phyloP scores from a whole-genome alignment of 2,888 invertebrate genomes.

The Osmoderma eremita region DNA sequence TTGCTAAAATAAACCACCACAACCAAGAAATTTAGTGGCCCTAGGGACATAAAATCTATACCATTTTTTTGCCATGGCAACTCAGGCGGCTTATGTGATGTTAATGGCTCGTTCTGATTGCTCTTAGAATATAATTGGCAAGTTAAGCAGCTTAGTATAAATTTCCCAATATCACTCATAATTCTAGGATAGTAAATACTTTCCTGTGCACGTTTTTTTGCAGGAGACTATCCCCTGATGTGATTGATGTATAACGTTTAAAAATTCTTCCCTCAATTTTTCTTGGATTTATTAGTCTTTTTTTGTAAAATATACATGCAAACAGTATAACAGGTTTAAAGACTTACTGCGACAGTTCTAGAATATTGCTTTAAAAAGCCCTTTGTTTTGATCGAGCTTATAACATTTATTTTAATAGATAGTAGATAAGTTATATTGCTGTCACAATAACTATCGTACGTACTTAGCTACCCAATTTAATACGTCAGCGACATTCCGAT shows the following conservation, averaged over 20 bases:
- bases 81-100: conserved; percentile 29
- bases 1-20: conserved; percentile 30
- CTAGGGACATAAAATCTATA: conserved; percentile 35
- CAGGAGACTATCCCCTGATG: conserved; percentile 29
- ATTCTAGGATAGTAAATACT: conserved; percentile 24
- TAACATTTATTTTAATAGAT: too few species aligned
- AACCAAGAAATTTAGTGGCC: conserved; percentile 4
- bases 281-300: conserved; percentile 36
- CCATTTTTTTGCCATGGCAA: conserved; percentile 41
- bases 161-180: conserved; percentile 13
- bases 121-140: conserved; percentile 35
- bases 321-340: too few species aligned
- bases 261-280: conserved; percentile 28
- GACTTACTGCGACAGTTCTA: too few species aligned
- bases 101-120: conserved; percentile 32
- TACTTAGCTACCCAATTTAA: too few species aligned
- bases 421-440: too few species aligned
- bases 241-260: conserved; percentile 12
- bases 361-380: too few species aligned
- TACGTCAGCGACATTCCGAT: too few species aligned
- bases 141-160: conserved; percentile 12
- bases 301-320: conserved; percentile 19
- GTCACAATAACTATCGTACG: too few species aligned
- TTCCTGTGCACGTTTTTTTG: conserved; percentile 27
- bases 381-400: too few species aligned